Percentiles rank a stretch among this genome's conserved stretches.
Conservation (phyloP, 2,113 vertebrate species). For the Mustelus asterias region DNA sequence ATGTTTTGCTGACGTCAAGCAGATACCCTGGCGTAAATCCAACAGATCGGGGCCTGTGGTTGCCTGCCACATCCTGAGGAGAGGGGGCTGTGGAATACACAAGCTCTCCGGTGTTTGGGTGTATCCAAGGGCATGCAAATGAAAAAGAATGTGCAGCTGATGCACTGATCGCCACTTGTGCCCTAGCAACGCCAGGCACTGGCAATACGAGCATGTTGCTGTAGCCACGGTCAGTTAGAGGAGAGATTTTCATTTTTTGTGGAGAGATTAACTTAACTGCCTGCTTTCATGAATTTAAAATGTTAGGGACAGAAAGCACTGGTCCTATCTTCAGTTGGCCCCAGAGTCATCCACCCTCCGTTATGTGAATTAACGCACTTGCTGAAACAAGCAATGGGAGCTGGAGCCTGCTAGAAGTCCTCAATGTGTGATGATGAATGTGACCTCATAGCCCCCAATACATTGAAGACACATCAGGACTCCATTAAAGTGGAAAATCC, state of each 20-base stretch:
- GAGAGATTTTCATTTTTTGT: not conserved
- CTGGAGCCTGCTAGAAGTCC: not conserved
- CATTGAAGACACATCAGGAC: not conserved
- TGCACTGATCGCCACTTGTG: too few species aligned
- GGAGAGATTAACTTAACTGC: not conserved
- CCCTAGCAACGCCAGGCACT: not conserved
- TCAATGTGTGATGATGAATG: not conserved
- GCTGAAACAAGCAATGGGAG: not conserved
- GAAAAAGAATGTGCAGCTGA: not conserved
- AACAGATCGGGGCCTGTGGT: not conserved
- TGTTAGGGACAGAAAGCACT: not conserved
- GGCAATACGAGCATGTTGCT: not conserved
- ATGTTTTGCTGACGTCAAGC: not conserved
- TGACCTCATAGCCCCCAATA: not conserved
- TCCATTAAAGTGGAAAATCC: not conserved
- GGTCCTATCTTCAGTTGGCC: not conserved
- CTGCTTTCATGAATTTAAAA: not conserved
- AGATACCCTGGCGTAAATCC: not conserved
- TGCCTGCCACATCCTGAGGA: not conserved
- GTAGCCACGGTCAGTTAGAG: not conserved
- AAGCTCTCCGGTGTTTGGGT: not conserved
- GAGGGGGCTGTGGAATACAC: not conserved
- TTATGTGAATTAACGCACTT: not conserved
- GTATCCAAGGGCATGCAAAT: not conserved
- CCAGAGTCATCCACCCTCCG: not conserved